phyloP scores from a whole-genome alignment of 2,797 vertebrate species.

The Delichon dasypus region DNA sequence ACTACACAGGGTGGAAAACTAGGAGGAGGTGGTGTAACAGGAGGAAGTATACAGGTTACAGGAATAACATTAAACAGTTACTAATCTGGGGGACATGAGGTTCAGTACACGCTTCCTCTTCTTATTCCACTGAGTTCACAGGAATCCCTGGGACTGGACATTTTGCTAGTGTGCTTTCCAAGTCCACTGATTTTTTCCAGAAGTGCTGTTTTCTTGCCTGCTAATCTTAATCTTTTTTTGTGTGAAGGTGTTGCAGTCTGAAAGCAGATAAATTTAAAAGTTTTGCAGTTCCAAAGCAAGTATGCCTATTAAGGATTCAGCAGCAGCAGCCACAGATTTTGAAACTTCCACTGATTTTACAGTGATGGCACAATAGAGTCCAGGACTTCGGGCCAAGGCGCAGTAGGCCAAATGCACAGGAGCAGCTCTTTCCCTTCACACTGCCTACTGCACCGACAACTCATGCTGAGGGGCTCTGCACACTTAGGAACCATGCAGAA shows the following conservation, averaged over 20 bases:
- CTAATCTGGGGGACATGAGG: background rate
- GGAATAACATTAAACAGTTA: background rate
- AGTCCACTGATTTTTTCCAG: background rate
- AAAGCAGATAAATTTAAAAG: background rate
- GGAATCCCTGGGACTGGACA: background rate
- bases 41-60: background rate
- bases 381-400: fast-evolving
- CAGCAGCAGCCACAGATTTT: background rate
- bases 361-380: background rate
- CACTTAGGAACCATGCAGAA: background rate
- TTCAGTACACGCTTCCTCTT: background rate
- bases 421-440: background rate
- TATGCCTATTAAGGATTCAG: background rate
- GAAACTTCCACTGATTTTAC: background rate
- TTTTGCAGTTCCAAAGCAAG: background rate
- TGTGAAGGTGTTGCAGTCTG: background rate
- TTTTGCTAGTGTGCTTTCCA: background rate
- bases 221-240: background rate
- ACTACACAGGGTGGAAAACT: background rate
- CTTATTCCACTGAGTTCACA: background rate
- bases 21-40: background rate
- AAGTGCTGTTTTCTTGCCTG: background rate
- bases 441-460: background rate
- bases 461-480: background rate
- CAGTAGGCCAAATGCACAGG: background rate